Evolutionary conservation across 1,140 invertebrate species (phyloP).

Genomic region (Aphelinus atriplicis): DNA sequence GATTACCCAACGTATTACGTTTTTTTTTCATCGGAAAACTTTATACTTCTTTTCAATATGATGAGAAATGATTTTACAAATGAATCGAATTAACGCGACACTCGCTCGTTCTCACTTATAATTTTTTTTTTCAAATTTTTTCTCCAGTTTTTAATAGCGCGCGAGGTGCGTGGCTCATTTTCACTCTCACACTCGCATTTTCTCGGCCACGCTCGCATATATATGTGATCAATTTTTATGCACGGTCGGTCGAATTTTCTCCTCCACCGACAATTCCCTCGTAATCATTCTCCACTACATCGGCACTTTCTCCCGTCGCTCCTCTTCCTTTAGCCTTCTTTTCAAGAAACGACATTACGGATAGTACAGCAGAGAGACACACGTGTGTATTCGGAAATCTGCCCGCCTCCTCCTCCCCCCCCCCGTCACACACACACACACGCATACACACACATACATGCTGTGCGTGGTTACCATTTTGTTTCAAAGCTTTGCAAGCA

Average conservation of each 20-base stretch:
- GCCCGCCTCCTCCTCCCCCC: no score
- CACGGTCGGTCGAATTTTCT: slow-evolving; percentile 2
- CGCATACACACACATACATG: no score
- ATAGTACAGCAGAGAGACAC: neutral
- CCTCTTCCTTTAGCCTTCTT: no score
- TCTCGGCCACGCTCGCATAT: slow-evolving; percentile 1
- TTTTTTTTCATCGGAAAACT: slow-evolving; percentile 59
- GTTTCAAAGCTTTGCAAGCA: no score
- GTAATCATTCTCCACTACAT: neutral
- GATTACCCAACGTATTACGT: slow-evolving; percentile 61
- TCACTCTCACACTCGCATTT: slow-evolving; percentile 26
- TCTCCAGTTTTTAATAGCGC: slow-evolving; percentile 28
- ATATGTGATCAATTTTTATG: slow-evolving; percentile 9
- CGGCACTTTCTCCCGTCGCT: no score
- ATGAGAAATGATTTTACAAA: slow-evolving; percentile 70
- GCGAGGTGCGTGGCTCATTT: slow-evolving; percentile 33
- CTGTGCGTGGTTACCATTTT: no score
- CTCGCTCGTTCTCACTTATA: slow-evolving; percentile 44
- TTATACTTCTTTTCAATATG: slow-evolving; percentile 62
- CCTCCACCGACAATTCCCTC: neutral
- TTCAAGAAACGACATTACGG: neutral
- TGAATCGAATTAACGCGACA: slow-evolving; percentile 61
- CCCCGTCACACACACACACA: no score
- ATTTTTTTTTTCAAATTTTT: slow-evolving; percentile 13
- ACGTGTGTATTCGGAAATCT: no score